phyloP scores from a whole-genome alignment of 2,113 vertebrate species.

The Aythya baeri region DNA sequence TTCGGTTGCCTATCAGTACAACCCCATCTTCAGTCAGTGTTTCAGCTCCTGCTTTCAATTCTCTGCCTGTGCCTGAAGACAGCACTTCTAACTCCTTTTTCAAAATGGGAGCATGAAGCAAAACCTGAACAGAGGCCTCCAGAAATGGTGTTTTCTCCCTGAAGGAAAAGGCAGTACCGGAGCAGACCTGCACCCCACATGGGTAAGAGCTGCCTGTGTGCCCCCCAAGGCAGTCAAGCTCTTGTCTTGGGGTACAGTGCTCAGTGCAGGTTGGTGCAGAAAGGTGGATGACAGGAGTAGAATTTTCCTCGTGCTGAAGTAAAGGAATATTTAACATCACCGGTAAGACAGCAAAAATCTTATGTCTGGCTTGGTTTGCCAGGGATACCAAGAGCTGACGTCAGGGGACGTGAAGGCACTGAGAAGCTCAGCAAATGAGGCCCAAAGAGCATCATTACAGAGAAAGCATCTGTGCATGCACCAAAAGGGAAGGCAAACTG shows the following conservation, averaged over 20 bases:
- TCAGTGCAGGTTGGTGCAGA: not conserved
- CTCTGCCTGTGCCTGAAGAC: not conserved
- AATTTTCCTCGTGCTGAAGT: not conserved
- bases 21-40: not conserved
- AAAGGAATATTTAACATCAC: not conserved
- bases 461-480: not conserved
- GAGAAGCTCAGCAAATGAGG: constrained; percentile 13
- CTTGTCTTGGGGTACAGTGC: not conserved
- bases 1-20: not conserved
- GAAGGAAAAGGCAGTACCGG: not conserved
- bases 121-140: not conserved
- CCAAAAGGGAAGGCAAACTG: rapidly evolving
- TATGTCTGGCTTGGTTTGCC: not conserved
- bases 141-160: not conserved
- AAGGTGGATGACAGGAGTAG: not conserved
- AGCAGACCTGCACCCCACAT: not conserved
- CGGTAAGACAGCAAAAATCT: not conserved
- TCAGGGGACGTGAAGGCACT: not conserved
- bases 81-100: not conserved
- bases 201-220: rapidly evolving
- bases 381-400: not conserved
- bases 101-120: not conserved
- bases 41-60: not conserved
- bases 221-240: not conserved
- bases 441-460: constrained; percentile 23